These are phyloP conservation scores for Ichneumoninae sp. DNA, from an alignment of 2,888 invertebrate species.

Conservation along the genomic window DNA sequence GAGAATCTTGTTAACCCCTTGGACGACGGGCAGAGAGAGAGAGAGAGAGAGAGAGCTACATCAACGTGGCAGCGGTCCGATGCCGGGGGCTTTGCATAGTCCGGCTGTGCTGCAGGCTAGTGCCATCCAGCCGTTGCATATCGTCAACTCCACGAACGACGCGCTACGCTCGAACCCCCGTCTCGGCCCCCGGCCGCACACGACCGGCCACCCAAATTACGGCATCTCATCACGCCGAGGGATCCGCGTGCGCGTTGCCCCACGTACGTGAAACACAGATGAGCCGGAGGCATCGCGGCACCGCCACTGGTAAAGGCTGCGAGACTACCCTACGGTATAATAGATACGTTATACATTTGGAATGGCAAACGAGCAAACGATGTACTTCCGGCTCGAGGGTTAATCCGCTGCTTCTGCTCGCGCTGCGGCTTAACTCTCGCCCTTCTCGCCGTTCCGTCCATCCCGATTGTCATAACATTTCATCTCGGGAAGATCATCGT, in stretches of 20 bases:
- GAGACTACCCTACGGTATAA: conserved; percentile 1
- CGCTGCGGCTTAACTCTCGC: neutral
- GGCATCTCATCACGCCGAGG: conserved; percentile 38
- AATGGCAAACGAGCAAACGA: conserved; percentile 16
- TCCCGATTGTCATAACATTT: neutral
- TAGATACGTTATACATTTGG: conserved; percentile 25
- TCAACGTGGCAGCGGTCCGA: conserved; percentile 13
- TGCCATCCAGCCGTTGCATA: conserved; percentile 16
- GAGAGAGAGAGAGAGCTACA: conserved; percentile 18
- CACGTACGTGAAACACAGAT: neutral
- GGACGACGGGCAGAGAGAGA: conserved; percentile 39
- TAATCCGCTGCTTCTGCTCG: conserved; percentile 7
- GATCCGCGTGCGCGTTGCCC: neutral
- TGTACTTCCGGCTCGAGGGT: conserved; percentile 12
- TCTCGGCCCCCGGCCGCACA: conserved; percentile 18
- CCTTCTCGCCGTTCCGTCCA: neutral
- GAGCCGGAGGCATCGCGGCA: conserved; percentile 14
- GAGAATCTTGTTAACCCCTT: conserved; percentile 68
- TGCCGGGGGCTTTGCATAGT: conserved; percentile 8
- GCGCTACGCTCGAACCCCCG: conserved; percentile 9
- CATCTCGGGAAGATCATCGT: neutral
- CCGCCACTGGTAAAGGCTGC: conserved; percentile 21
- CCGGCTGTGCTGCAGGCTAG: conserved; percentile 14
- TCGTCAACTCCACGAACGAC: conserved; percentile 22
- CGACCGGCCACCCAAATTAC: conserved; percentile 32